These are phyloP conservation scores for Cottoperca gobio DNA, from an alignment of 2,797 vertebrate genomes.

Conservation along the genomic window DNA sequence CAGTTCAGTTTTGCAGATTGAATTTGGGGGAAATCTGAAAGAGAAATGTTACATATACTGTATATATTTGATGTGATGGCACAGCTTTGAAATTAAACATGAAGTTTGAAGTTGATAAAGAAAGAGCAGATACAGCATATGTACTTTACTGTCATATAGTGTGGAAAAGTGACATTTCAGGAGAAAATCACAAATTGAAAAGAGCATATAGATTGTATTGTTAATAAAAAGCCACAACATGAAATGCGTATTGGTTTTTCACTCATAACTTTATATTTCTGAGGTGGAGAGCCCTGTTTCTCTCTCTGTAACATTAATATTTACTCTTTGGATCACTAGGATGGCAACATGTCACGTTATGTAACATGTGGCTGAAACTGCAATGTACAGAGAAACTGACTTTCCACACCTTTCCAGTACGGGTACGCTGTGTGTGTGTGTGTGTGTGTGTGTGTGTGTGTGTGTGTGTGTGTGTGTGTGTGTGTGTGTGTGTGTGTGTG, in stretches of 20 bases:
- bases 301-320: neutral
- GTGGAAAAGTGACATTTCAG: neutral
- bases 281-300: neutral
- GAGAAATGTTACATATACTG: too few species aligned
- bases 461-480: too few species aligned
- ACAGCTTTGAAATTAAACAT: neutral
- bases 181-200: neutral
- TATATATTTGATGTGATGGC: neutral
- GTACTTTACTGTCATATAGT: neutral
- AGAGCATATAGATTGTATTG: neutral
- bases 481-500: too few species aligned
- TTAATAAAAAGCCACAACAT: neutral
- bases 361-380: slow-evolving; percentile 28
- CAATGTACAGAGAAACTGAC: slow-evolving; percentile 27
- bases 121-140: neutral
- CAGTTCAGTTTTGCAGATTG: neutral
- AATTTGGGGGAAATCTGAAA: neutral
- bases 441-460: too few species aligned
- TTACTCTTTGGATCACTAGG: neutral
- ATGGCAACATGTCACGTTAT: too few species aligned
- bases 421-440: too few species aligned
- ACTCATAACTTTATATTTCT: neutral
- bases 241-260: neutral
- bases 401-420: slow-evolving; percentile 32
- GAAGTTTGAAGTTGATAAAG: neutral